phyloP scores from a whole-genome alignment of 2,888 invertebrate genomes.

The Pseudeuparius sepicola region DNA sequence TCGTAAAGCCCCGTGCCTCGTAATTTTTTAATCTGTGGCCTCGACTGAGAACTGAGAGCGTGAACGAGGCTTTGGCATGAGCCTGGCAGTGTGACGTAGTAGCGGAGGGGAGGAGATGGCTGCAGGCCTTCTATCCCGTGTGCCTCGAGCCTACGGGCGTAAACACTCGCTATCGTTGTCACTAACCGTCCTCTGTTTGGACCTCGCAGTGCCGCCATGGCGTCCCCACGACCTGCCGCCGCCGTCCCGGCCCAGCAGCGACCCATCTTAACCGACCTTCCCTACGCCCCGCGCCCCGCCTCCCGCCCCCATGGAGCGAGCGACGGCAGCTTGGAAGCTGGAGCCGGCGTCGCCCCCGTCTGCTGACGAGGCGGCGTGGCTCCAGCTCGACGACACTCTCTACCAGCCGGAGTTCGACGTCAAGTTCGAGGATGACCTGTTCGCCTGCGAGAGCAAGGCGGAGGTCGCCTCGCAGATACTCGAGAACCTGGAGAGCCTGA shows the following conservation, averaged over 20 bases:
- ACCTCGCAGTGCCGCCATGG: constrained; percentile 84
- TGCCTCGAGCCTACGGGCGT: too few species aligned
- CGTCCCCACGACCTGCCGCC: constrained; percentile 56
- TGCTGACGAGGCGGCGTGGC: constrained; percentile 33
- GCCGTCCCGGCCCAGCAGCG: constrained; percentile 49
- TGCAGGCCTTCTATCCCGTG: too few species aligned
- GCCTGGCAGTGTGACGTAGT: too few species aligned
- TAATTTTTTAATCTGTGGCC: too few species aligned
- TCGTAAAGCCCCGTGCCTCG: too few species aligned
- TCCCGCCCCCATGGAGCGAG: constrained; percentile 28
- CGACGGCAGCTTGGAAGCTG: constrained; percentile 40
- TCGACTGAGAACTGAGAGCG: too few species aligned
- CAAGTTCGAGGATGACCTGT: constrained; percentile 29
- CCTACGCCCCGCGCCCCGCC: constrained; percentile 24
- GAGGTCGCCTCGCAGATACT: constrained; percentile 55
- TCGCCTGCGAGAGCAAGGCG: constrained; percentile 37
- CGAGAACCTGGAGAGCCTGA: constrained; percentile 44
- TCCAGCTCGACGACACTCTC: constrained; percentile 32
- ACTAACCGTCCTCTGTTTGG: constrained; percentile 38
- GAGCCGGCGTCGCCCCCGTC: constrained; percentile 46
- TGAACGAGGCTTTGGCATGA: too few species aligned
- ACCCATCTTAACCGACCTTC: constrained; percentile 32
- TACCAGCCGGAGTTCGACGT: constrained; percentile 36
- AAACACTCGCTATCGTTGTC: constrained; percentile 19
- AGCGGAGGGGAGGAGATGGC: too few species aligned